These are phyloP conservation scores for Morelia viridis DNA, from an alignment of 2,797 vertebrate genomes.

Conservation along the genomic window DNA sequence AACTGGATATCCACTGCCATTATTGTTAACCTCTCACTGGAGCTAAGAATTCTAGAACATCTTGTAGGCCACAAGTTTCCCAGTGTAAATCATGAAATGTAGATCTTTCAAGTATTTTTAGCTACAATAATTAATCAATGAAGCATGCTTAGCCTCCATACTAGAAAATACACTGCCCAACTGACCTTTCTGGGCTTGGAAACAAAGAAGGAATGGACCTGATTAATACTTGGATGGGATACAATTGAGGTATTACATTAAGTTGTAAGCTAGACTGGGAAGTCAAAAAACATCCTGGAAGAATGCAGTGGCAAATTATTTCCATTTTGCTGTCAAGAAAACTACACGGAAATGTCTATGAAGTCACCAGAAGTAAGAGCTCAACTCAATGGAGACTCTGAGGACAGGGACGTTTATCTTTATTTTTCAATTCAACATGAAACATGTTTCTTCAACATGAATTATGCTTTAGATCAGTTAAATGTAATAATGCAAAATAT, in stretches of 20 bases:
- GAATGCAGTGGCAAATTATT: neutral
- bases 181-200: neutral
- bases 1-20: neutral
- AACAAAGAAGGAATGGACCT: neutral
- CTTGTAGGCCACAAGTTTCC: neutral
- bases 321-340: neutral
- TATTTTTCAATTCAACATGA: neutral
- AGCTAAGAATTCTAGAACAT: neutral
- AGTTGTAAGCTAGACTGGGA: neutral
- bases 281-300: neutral
- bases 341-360: neutral
- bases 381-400: neutral
- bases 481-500: neutral
- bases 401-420: neutral
- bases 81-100: neutral
- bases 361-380: neutral
- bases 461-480: neutral
- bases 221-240: neutral
- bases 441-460: neutral
- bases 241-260: neutral
- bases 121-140: neutral
- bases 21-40: neutral
- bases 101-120: neutral
- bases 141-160: neutral
- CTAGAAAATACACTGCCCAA: neutral